phyloP scores from a whole-genome alignment of 1,140 invertebrate species.

The Arctopsyche grandis region DNA sequence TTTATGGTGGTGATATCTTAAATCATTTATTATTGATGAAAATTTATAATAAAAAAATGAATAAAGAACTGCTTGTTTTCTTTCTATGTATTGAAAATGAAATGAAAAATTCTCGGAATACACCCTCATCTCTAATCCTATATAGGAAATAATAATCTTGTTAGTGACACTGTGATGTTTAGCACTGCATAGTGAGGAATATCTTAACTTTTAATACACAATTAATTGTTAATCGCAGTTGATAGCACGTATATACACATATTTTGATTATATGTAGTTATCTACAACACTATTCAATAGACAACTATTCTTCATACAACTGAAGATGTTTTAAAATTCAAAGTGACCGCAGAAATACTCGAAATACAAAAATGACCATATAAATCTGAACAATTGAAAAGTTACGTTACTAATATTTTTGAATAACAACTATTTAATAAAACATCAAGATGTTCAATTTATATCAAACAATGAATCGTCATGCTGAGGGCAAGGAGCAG shows the following conservation, averaged over 20 bases:
- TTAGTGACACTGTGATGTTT: slow-evolving; percentile 14
- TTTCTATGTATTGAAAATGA: too few relatives aligned
- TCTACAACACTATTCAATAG: too few relatives aligned
- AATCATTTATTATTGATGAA: neutral
- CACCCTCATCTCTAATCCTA: slow-evolving; percentile 1
- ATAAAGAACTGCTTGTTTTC: too few relatives aligned
- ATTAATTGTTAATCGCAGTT: slow-evolving; percentile 39
- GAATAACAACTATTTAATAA: neutral
- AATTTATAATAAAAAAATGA: too few relatives aligned
- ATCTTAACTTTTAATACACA: slow-evolving; percentile 21
- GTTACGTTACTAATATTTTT: neutral
- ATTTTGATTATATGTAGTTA: too few relatives aligned
- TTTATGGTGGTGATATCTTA: neutral
- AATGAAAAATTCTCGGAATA: neutral
- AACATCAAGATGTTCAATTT: slow-evolving; percentile 76
- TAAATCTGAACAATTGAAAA: neutral
- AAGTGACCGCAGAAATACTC: too few relatives aligned
- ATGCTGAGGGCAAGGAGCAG: slow-evolving; percentile 70
- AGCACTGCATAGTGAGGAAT: neutral
- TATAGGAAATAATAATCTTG: slow-evolving; percentile 33
- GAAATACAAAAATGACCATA: neutral
- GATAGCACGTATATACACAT: slow-evolving; percentile 1
- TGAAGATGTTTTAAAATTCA: too few relatives aligned
- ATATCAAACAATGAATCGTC: slow-evolving; percentile 76
- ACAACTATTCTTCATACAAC: too few relatives aligned